Percentiles rank a stretch among this genome's conserved stretches.
These are phyloP conservation scores for Taurulus bubalis DNA, from an alignment of 2,113 vertebrate genomes.

Conservation along the genomic window DNA sequence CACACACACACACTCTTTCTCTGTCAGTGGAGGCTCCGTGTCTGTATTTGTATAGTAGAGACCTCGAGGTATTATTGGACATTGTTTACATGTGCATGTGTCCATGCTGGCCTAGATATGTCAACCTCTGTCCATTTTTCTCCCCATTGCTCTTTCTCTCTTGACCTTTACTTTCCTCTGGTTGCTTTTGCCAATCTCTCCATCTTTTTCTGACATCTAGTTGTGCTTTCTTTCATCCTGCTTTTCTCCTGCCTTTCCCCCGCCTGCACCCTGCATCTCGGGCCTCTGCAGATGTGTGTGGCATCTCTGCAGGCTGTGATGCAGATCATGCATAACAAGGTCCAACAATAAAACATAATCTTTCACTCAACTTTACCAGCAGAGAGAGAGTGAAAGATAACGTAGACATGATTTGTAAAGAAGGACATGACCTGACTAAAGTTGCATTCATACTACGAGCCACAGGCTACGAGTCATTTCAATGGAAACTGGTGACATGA, in stretches of 20 bases:
- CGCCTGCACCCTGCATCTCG: background rate
- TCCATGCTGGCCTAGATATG: constrained; percentile 59
- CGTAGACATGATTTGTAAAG: background rate
- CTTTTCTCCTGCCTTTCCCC: background rate
- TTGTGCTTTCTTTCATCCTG: background rate
- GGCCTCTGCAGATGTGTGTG: constrained; percentile 11
- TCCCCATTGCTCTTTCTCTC: constrained; percentile 1
- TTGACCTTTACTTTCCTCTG: constrained; percentile 43
- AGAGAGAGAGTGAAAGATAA: background rate
- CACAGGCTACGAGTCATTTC: background rate
- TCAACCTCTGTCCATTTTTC: constrained; percentile 47
- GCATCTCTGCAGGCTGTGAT: background rate
- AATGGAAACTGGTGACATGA: background rate
- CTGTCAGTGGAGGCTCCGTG: constrained; percentile 36
- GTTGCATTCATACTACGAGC: background rate
- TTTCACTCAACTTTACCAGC: background rate
- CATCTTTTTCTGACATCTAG: constrained; percentile 8
- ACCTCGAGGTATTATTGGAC: constrained; percentile 64
- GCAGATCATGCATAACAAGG: background rate
- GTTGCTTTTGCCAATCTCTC: constrained; percentile 20
- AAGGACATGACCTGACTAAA: background rate
- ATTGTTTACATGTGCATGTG: constrained; percentile 43
- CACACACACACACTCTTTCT: constrained; percentile 18
- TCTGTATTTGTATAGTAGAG: constrained; percentile 50
- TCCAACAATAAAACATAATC: background rate